Evolutionary conservation across 2,797 vertebrate species (phyloP), one percentile per base, ranked within the genome.

Genomic region (Rhinoraja longicauda): DNA sequence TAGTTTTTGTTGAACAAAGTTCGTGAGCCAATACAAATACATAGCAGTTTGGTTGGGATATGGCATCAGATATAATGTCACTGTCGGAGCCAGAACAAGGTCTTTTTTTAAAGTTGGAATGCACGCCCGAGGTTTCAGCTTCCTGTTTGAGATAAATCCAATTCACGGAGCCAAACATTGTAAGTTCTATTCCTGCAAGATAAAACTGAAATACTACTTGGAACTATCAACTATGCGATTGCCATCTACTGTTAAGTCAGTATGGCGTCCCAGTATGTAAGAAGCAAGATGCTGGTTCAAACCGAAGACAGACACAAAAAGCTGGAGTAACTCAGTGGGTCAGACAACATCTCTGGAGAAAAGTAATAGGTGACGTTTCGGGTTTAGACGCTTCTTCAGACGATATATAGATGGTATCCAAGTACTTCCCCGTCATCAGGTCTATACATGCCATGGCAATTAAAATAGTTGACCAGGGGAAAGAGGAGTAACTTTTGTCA

Each of bases 21-120:
- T 26, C n/a, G 4, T 75, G 39, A 92, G 70, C 90, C 90, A 92
- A 92, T 57, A 70, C 67, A 92, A 92, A 92, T 75, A 75, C 67
- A 92, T 75, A 15, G 90, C 10, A 73, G 70, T 92, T 90, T 92
- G 70, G 36, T 73, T 72, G 39, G 24, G 70, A 73, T 15, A 73
- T 39, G 5, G 45, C 67, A 73, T 26, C 2, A 92, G 90, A 92
- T 75, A 73, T 24, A 53, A 73, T 92, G 17, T 92, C 67, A 45
- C 17, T 92, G 70, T 75, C 70, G 8, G 5, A 53, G 90, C 26
- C 90, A 53, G 70, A 53, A 92, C 53, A 15, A 92, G 75, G 39
- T 45, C 70, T 67, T 67, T 88, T 64, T 32, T 19, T 8, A 12
- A 32, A 53, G 3, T 92, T 92, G 67, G 84, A 67, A 67, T 36